A percentile compares a stretch with the other conserved stretches of the same genome.
Conservation (phyloP, 2,113 vertebrate species). For the Macrotus californicus region DNA sequence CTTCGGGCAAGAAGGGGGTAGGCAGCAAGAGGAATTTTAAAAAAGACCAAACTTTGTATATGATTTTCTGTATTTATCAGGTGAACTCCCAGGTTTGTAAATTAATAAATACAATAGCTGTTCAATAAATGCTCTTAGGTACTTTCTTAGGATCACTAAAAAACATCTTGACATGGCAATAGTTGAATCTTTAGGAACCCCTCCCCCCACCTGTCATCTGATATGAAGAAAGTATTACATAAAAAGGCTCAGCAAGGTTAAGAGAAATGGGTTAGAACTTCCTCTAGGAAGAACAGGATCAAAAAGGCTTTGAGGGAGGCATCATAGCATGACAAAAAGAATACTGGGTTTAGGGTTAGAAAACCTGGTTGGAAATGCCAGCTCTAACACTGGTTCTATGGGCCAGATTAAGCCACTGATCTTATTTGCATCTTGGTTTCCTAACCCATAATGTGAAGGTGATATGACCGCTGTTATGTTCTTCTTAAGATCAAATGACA, state of each 20-base stretch:
- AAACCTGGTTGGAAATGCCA: neutral
- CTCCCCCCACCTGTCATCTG: neutral
- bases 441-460: neutral
- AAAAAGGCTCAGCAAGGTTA: neutral
- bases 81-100: neutral
- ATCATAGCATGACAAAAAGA: neutral
- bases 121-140: neutral
- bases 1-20: constrained; percentile 61
- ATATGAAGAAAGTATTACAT: neutral
- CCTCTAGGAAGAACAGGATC: neutral
- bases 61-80: constrained; percentile 77
- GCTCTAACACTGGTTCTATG: neutral
- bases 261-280: neutral
- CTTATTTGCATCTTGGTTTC: neutral
- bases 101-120: neutral
- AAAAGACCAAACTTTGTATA: constrained; percentile 81
- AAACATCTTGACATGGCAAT: neutral
- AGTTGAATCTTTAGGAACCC: neutral
- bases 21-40: constrained; percentile 67
- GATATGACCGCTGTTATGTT: neutral
- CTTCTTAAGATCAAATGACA: neutral
- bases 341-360: neutral
- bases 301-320: neutral
- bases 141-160: neutral
- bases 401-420: neutral